Evolutionary conservation across 2,113 vertebrate genomes (phyloP).

Genomic region (Larimichthys polyactis): DNA sequence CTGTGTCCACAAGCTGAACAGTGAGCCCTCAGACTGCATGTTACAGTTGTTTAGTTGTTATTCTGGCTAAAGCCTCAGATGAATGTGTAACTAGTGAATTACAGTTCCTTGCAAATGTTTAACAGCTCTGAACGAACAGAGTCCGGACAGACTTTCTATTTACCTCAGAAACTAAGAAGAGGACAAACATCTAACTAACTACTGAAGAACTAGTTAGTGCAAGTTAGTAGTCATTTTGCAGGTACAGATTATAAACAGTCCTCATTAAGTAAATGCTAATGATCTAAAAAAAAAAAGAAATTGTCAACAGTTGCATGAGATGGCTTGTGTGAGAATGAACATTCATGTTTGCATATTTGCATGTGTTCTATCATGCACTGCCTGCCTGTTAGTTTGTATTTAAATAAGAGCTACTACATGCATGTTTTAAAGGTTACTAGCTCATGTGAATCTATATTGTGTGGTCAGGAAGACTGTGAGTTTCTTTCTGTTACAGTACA

Average conservation of each 20-base stretch:
- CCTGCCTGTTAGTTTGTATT: constrained; percentile 21
- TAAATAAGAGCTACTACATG: constrained; percentile 23
- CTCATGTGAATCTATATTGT: background rate
- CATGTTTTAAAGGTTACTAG: background rate
- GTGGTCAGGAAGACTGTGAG: background rate
- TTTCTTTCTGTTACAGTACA: constrained; percentile 31
- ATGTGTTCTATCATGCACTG: background rate
- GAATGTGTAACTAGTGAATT: constrained; percentile 35
- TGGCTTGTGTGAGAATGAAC: background rate
- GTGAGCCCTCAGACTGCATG: constrained; percentile 3
- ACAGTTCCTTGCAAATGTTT: constrained; percentile 8
- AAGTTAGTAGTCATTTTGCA: constrained; percentile 35
- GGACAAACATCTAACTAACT: constrained; percentile 2
- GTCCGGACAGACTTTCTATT: background rate
- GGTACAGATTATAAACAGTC: constrained; percentile 8
- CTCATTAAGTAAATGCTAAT: constrained; percentile 9
- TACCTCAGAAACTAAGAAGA: background rate
- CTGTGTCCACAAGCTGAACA: constrained; percentile 13
- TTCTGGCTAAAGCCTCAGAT: constrained; percentile 28
- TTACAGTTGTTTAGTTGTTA: constrained; percentile 26
- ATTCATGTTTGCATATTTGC: constrained; percentile 28
- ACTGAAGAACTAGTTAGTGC: constrained; percentile 33
- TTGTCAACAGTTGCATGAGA: background rate
- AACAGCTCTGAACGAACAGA: background rate
- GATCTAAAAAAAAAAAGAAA: background rate